Evolutionary conservation across 2,113 vertebrate genomes (phyloP).

Genomic region (Caretta caretta): DNA sequence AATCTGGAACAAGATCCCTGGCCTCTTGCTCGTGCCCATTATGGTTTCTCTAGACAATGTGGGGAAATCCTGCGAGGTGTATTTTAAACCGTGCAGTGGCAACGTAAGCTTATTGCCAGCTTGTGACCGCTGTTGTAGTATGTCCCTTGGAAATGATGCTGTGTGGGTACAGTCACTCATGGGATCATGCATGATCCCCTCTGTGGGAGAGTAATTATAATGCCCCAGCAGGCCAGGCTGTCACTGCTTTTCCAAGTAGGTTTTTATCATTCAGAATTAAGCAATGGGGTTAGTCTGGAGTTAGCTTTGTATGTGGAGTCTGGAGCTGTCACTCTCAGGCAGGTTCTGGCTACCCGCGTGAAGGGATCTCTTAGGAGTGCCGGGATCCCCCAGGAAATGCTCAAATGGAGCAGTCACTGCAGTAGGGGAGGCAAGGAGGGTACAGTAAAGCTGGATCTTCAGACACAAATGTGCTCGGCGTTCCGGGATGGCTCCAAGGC

Average conservation of each 20-base stretch:
- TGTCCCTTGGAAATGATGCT: neutral
- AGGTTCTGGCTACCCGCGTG: neutral
- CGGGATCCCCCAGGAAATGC: neutral
- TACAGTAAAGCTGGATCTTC: neutral
- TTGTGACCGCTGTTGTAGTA: neutral
- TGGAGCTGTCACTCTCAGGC: neutral
- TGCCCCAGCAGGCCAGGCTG: neutral
- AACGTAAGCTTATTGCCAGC: neutral
- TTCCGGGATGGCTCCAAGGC: neutral
- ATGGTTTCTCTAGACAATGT: neutral
- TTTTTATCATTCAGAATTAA: neutral
- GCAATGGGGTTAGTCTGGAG: neutral
- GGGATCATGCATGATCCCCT: neutral
- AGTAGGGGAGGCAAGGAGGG: neutral
- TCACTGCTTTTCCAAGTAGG: neutral
- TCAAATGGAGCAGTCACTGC: neutral
- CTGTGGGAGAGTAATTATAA: neutral
- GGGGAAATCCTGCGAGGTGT: neutral
- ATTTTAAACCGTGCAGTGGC: neutral
- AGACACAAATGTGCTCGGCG: neutral
- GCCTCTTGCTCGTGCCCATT: neutral
- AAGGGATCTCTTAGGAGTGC: neutral
- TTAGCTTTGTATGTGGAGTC: neutral
- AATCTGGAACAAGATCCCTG: conserved; percentile 8
- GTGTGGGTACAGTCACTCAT: neutral